These are phyloP conservation scores for Callionymus lyra DNA, from an alignment of 2,113 vertebrate genomes.

Conservation along the genomic window DNA sequence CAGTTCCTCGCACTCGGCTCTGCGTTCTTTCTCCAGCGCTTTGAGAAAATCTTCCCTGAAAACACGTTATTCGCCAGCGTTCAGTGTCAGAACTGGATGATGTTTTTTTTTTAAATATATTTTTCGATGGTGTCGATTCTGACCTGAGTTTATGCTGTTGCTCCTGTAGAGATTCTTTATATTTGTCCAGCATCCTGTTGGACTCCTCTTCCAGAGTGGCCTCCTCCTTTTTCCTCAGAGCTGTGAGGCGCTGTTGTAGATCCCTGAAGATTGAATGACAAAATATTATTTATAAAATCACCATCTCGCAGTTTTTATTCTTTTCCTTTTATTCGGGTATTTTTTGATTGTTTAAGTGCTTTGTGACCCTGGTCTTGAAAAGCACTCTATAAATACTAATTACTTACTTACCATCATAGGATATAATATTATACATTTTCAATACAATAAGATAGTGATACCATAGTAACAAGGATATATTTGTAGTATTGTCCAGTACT, in stretches of 20 bases:
- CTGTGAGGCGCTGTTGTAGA: constrained; percentile 1
- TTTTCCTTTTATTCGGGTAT: no score
- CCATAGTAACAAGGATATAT: no score
- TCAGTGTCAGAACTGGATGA: background rate
- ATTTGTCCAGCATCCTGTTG: background rate
- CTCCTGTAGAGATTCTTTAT: background rate
- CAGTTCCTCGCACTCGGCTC: background rate
- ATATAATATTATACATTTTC: no score
- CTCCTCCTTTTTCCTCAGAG: constrained; percentile 2
- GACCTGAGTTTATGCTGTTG: background rate
- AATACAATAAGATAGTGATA: no score
- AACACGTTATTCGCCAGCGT: background rate
- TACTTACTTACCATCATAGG: no score
- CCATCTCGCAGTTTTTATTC: no score
- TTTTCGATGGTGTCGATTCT: background rate
- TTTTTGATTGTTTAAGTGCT: no score
- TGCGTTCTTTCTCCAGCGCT: constrained; percentile 2
- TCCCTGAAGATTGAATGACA: background rate
- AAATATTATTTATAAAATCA: background rate
- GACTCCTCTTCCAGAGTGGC: background rate
- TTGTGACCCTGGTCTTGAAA: no score
- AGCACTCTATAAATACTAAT: no score
- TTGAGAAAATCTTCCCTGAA: constrained; percentile 2
- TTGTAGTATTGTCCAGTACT: no score
- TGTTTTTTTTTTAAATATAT: background rate